phyloP scores from a whole-genome alignment of 1,140 invertebrate genomes.

The Andrena cerasifolii region DNA sequence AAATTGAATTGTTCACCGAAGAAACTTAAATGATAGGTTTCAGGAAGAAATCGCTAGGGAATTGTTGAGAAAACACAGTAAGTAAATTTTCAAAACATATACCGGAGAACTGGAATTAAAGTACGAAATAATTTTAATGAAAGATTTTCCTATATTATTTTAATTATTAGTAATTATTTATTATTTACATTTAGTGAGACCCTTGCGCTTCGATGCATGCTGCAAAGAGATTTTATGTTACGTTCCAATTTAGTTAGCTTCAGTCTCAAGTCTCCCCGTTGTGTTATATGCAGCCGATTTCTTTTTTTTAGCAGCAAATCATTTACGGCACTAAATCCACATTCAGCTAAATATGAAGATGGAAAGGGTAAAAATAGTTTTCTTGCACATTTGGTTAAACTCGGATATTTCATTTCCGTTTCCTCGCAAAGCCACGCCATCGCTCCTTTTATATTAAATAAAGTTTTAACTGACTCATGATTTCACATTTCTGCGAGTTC shows the following conservation, averaged over 20 bases:
- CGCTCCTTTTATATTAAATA: not conserved
- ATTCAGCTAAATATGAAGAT: slow-evolving; percentile 8
- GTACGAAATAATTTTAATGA: slow-evolving; percentile 32
- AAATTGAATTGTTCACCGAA: not conserved
- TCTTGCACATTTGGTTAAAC: slow-evolving; percentile 6
- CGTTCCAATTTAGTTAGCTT: slow-evolving; percentile 16
- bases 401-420: slow-evolving; percentile 8
- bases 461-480: slow-evolving; percentile 13
- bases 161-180: slow-evolving; percentile 1
- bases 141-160: slow-evolving; percentile 37
- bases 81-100: slow-evolving; percentile 39
- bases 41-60: slow-evolving; percentile 10
- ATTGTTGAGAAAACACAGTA: slow-evolving; percentile 1
- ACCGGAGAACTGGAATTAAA: slow-evolving; percentile 28
- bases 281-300: slow-evolving; percentile 11
- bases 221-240: slow-evolving; percentile 8
- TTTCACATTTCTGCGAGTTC: slow-evolving; percentile 14
- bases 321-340: not conserved
- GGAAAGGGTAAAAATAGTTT: slow-evolving; percentile 6
- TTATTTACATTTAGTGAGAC: slow-evolving; percentile 1
- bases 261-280: slow-evolving; percentile 16
- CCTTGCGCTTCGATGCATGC: not conserved
- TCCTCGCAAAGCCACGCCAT: not conserved
- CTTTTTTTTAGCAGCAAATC: slow-evolving; percentile 18
- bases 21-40: slow-evolving; percentile 12